Base-by-base conservation (phyloP, 53 echinoderm and acorn worm genomes). In the Holothuria scabra region DNA sequence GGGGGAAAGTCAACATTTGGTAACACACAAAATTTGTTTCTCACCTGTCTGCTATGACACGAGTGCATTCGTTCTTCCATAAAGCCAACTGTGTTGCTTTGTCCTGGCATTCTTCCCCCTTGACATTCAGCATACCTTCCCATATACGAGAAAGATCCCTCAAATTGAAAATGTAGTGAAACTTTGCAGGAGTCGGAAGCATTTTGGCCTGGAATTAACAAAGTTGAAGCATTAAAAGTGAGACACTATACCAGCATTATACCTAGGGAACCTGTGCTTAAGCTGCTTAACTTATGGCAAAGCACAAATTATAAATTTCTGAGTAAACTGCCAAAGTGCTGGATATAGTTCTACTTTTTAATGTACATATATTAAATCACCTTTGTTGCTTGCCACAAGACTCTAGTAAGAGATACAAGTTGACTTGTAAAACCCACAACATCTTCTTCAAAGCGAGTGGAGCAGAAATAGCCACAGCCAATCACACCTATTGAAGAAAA, bases 161-260 rank as follows among this genome's bases (percentile, higher is more conserved):
- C 74, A 94, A 81, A 64, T 97, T 94, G 90, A 97, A 94, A 87
- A 97, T 97, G 86, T 97, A 97, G 85, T 97, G 99, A 41, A 97
- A 97, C 84, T 97, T 97, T 57, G 99, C 99, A 59, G 99, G 99
- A 48, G 99, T 97, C 5, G 99, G 99, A 65, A 97, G 81, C 99
- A 97, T 95, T 80, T 97, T 97, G 19, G 94, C 79, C 99, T 97
- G 61, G 8, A 46, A 24, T n/a, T 12, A 71, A 71, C 22, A 71
- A 19, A 10, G 38, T 52, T 14, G 4, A 48, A 52, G 18, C 52
- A 16, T 52, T 52, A 52, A 2, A 8, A 52, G 16, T 52, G 18
- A 48, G 14, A 18, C 4, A 18, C 4, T 1, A 18, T 1, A 52
- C 5, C 28, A 65, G 23, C 12, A 20, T 65, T 23, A 29, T 5